Base-by-base conservation (phyloP, 1,140 invertebrate genomes). In the Drosophila simulans region DNA sequence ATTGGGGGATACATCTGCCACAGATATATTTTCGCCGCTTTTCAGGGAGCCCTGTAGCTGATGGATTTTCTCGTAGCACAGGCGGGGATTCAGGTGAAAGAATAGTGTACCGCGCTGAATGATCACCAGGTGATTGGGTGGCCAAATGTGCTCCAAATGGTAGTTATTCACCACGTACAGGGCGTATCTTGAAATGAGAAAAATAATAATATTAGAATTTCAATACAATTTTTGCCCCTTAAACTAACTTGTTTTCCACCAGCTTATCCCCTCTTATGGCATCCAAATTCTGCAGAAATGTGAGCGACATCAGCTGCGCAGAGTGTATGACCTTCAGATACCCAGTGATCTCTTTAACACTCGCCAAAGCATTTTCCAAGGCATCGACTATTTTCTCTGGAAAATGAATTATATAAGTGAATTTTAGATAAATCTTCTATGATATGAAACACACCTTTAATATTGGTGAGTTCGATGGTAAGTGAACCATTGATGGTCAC, bases 61-160 rank as follows among this genome's bases (percentile, higher is more conserved):
- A 79, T 25, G 88, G 55, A 99, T 98, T 86, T 97, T 96, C 43
- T 95, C 93, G n/a, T 95, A 93, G 92, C 98, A 99, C 4, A 99
- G 93, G 74, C 98, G 97, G 3, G 97, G 96, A 93, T 99, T 99
- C 84, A 97, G 96, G 85, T 99, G 98, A 91, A 99, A 98, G 90
- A 96, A 97, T 2, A 99, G 64, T 92, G 46, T 94, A 4, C 97
- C 96, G 0, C 93, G 93, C 10, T 94, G 90, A 27, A 95, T 93
- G 27, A 93, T 92, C 1, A 93, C 91, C 75, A 94, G 93, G 8
- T 92, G 93, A 17, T 94, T 93, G 93, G 95, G 95, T 71, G 97
- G 94, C 96, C 97, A 99, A 0, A 99, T 92, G 73, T 98, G 95
- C 92, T 97, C 95, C 13, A 99, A 93, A 93, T 99, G 98, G 81